These are phyloP conservation scores for Trichomycterus rosablanca DNA, from an alignment of 2,113 vertebrate genomes.

Conservation along the genomic window DNA sequence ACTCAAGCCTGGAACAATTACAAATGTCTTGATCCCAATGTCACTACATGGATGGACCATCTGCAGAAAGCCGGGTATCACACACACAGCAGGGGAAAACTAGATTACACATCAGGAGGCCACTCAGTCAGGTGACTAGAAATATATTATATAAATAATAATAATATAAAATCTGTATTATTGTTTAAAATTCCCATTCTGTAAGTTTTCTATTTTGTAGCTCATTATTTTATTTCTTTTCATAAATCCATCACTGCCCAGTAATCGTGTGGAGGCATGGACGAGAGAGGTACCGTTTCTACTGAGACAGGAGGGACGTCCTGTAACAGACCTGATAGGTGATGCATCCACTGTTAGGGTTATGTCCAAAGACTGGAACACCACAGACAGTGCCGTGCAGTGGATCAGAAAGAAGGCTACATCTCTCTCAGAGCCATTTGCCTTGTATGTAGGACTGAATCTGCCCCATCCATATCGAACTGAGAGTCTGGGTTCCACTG, in stretches of 20 bases:
- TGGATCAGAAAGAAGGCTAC: constrained; percentile 78
- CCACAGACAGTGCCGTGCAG: constrained; percentile 69
- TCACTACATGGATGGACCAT: constrained; percentile 90
- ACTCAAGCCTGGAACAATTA: constrained; percentile 97
- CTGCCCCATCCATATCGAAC: constrained; percentile 90
- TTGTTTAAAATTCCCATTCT: background rate
- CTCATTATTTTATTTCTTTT: background rate
- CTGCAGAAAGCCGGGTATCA: constrained; percentile 78
- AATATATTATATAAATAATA: background rate
- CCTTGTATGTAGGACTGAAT: constrained; percentile 90
- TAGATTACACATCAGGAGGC: constrained; percentile 88
- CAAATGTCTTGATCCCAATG: constrained; percentile 82
- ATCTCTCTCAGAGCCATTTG: constrained; percentile 72
- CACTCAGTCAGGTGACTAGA: constrained; percentile 85
- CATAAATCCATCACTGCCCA: constrained; percentile 49
- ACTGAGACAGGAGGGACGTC: constrained; percentile 86
- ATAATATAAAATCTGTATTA: background rate
- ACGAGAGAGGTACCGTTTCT: constrained; percentile 85
- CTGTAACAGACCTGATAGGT: constrained; percentile 74
- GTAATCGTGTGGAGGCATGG: constrained; percentile 96
- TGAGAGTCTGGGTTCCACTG: constrained; percentile 78
- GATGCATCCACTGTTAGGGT: constrained; percentile 71
- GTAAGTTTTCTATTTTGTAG: background rate
- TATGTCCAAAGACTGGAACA: constrained; percentile 80
- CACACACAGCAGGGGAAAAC: constrained; percentile 81